Evolutionary conservation across 2,888 invertebrate species (phyloP).

Genomic region (Desoria tigrina): DNA sequence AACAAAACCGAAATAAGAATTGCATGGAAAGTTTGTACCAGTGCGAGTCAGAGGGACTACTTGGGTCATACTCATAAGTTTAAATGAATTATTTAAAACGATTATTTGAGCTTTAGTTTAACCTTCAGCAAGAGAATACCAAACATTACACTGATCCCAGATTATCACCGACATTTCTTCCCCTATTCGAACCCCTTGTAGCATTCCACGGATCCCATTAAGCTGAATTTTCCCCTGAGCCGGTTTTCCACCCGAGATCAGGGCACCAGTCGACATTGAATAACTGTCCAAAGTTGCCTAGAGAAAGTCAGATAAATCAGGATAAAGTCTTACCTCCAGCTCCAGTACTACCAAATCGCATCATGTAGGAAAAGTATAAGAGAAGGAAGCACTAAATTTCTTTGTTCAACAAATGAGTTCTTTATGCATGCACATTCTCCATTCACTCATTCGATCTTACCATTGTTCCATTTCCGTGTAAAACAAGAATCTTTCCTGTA

Average conservation of each 20-base stretch:
- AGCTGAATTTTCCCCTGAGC: conserved; percentile 12
- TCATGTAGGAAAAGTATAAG: neutral
- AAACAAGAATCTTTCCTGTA: conserved; percentile 3
- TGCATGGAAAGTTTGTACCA: neutral
- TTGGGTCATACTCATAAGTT: neutral
- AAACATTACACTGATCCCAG: conserved; percentile 49
- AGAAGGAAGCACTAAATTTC: neutral
- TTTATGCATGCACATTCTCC: conserved; percentile 5
- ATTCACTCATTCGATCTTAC: neutral
- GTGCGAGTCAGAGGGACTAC: no score
- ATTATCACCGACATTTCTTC: conserved; percentile 40
- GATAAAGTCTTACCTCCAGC: neutral
- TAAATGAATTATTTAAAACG: conserved; percentile 1
- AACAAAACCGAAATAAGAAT: conserved; percentile 4
- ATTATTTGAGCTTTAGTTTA: neutral
- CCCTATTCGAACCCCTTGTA: conserved; percentile 39
- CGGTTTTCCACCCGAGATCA: conserved; percentile 4
- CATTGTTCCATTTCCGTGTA: conserved; percentile 22
- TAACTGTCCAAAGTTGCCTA: conserved; percentile 13
- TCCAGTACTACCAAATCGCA: neutral
- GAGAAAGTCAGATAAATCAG: conserved; percentile 5
- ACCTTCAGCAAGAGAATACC: conserved; percentile 42
- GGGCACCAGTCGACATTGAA: conserved; percentile 17
- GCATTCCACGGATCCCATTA: conserved; percentile 19
- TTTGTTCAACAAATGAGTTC: conserved; percentile 6